Evolutionary conservation across 2,113 vertebrate species (phyloP), one percentile per base, ranked within the genome.

Genomic region (Chaetura pelagica): DNA sequence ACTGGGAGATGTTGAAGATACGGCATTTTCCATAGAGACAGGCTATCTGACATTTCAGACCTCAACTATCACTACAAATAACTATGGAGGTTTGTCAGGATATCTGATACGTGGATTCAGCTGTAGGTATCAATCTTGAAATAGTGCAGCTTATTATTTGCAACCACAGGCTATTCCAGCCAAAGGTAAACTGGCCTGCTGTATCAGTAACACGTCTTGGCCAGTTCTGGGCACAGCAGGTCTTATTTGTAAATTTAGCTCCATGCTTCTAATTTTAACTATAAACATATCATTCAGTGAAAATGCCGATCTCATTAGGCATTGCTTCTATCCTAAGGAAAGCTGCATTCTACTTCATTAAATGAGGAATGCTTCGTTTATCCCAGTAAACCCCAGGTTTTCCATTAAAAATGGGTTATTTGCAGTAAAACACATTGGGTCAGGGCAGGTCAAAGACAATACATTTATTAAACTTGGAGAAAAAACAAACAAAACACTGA

Each of bases 381-480:
- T 68, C 44, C 40, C 66, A 22, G 51, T 35, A 84, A 75, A 87
- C 32, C 61, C 4, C n/a, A 20, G 64, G 6, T 68, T 82, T 61
- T 75, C 30, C 20, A 57, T 57, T 1, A 87, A 75, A 49, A 42
- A 55, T 3, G 40, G 67, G 46, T 12, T 79, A 76, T 46, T 48
- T 83, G 54, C 35, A 95, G 97, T 22, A 96, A 94, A 96, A 1
- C 84, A 80, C 84, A 73, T 34, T 80, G 17, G 73, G 10, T 72
- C 34, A 80, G 91, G 94, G 95, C 11, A 84, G 86, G 91, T 98
- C 96, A 97, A 98, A 97, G 98, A 98, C 98, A 98, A 98, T 98
- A 98, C 98, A 98, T 98, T 98, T 98, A 98, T 98, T 98, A 97
- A 98, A 98, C 96, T 98, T 97, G 58, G 80, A 98, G 97, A 97